Evolutionary conservation across 2,797 vertebrate genomes (phyloP).

Genomic region (Coluber constrictor): DNA sequence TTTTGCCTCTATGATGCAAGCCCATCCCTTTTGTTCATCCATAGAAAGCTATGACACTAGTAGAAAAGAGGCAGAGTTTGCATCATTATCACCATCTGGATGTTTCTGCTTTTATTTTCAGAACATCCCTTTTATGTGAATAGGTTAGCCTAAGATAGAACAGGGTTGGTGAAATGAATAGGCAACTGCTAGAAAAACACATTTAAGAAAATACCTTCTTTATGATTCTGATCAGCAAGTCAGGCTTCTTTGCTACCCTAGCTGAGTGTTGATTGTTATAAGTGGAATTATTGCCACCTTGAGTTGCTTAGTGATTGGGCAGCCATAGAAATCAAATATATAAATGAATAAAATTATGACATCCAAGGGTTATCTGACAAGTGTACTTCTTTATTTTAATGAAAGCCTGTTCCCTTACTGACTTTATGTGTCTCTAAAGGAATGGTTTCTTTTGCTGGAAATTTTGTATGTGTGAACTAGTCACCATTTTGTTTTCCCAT

Average conservation of each 20-base stretch:
- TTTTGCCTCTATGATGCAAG: background rate
- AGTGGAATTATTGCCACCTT: background rate
- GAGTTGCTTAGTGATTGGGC: background rate
- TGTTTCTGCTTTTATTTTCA: background rate
- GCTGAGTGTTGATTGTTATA: background rate
- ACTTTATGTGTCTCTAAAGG: background rate
- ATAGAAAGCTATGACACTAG: background rate
- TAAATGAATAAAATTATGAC: background rate
- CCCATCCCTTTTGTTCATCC: background rate
- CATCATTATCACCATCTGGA: background rate
- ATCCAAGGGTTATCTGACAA: background rate
- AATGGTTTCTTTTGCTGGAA: background rate
- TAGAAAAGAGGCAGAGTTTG: background rate
- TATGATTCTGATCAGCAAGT: background rate
- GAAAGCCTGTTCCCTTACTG: background rate
- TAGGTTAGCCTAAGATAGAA: background rate
- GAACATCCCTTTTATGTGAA: background rate
- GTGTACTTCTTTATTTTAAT: background rate
- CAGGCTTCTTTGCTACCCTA: background rate
- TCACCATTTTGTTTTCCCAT: constrained; percentile 13
- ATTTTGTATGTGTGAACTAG: constrained; percentile 3
- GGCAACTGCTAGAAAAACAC: background rate
- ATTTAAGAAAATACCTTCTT: background rate
- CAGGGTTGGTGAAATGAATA: background rate
- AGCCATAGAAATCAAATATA: background rate